Percentiles rank a stretch among this genome's conserved stretches.
Evolutionary conservation across 2,797 vertebrate species (phyloP).

Genomic region (Chelon labrosus): DNA sequence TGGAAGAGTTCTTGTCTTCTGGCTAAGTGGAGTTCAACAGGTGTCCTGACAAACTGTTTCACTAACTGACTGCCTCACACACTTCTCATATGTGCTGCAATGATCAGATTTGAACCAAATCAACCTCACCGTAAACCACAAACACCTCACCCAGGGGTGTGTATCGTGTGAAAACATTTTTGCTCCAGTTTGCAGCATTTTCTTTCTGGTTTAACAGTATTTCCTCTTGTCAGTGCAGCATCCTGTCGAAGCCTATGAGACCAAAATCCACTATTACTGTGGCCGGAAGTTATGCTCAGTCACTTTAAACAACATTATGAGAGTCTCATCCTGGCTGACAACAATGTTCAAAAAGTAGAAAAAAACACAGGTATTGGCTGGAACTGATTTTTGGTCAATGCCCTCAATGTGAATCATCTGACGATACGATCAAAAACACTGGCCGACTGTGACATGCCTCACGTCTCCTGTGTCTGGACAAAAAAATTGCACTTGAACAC

Average conservation of each 20-base stretch:
- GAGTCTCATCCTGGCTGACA: too few relatives aligned
- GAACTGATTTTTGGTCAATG: too few relatives aligned
- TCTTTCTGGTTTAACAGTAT: background rate
- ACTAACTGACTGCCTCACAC: background rate
- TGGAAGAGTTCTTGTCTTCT: constrained; percentile 53
- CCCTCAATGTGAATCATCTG: too few relatives aligned
- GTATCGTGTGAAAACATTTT: background rate
- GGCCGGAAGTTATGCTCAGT: too few relatives aligned
- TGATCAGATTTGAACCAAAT: constrained; percentile 9
- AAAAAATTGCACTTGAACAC: too few relatives aligned
- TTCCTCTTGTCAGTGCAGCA: background rate
- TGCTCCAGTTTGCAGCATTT: constrained; percentile 9
- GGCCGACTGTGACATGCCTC: too few relatives aligned
- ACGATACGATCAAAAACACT: too few relatives aligned
- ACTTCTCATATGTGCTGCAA: background rate
- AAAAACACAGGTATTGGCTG: too few relatives aligned
- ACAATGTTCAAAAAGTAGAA: too few relatives aligned
- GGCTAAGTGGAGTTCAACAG: constrained; percentile 59
- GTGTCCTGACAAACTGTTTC: constrained; percentile 45
- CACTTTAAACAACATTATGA: too few relatives aligned
- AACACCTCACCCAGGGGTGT: background rate
- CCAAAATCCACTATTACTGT: background rate
- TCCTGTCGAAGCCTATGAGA: background rate
- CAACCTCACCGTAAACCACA: background rate
- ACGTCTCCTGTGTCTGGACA: too few relatives aligned